phyloP scores from a whole-genome alignment of 1,140 invertebrate genomes.

The Anastrepha obliqua region DNA sequence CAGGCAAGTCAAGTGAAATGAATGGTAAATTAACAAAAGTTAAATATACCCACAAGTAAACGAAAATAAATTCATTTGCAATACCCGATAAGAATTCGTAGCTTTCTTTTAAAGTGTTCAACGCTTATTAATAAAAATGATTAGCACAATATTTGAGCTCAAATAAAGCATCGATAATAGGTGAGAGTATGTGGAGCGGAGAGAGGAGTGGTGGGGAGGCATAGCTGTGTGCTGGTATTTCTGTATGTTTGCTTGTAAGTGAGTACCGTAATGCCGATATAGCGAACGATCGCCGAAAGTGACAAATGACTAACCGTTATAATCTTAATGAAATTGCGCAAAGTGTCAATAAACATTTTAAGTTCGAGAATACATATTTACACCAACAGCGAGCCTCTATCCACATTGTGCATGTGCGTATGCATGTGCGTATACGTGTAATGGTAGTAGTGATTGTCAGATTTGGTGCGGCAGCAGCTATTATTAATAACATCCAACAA shows the following conservation, averaged over 20 bases:
- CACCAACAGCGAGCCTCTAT: not conserved
- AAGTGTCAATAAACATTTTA: conserved; percentile 9
- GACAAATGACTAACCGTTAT: conserved; percentile 44
- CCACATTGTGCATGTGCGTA: not conserved
- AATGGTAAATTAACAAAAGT: not conserved
- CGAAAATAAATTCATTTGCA: not conserved
- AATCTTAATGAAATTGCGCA: conserved; percentile 13
- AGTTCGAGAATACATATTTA: not conserved
- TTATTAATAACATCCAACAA: not conserved
- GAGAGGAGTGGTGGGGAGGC: not conserved
- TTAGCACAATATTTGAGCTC: conserved; percentile 15
- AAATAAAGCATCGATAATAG: conserved; percentile 25
- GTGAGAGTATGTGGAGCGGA: not conserved
- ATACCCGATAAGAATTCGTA: conserved; percentile 22
- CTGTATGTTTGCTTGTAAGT: not conserved
- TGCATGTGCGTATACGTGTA: conserved; percentile 61
- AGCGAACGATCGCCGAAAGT: not conserved
- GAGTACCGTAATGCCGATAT: too few species aligned
- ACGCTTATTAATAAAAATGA: conserved; percentile 44
- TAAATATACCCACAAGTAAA: not conserved
- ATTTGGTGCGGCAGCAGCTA: not conserved
- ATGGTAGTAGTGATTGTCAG: not conserved
- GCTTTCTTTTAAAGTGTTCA: not conserved
- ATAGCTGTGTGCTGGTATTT: not conserved
- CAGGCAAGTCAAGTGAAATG: too few species aligned